phyloP scores from a whole-genome alignment of 2,797 vertebrate genomes.

The Graptemys geographica region DNA sequence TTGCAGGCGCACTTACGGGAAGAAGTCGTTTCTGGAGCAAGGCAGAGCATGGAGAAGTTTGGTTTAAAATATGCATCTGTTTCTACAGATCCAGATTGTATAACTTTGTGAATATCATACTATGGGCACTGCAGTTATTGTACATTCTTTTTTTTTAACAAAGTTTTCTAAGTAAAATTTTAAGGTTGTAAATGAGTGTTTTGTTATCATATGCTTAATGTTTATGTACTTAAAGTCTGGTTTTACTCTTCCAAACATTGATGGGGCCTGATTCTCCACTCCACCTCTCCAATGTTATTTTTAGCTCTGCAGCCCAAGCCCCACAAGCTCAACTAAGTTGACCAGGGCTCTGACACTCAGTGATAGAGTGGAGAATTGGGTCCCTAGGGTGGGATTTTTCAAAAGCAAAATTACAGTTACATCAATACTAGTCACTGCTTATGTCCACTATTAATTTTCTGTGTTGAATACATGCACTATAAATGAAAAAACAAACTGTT shows the following conservation, averaged over 20 bases:
- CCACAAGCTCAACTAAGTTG: background rate
- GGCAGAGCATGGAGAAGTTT: constrained; percentile 23
- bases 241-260: too few relatives aligned
- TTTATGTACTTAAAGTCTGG: too few relatives aligned
- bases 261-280: too few relatives aligned
- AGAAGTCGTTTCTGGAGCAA: constrained; percentile 38
- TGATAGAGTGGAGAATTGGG: background rate
- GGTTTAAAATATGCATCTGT: constrained; percentile 47
- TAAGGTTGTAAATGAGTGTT: background rate
- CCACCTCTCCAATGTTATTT: too few relatives aligned
- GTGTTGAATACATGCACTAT: background rate
- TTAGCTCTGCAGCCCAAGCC: too few relatives aligned
- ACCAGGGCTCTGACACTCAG: background rate
- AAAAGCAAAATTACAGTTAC: background rate
- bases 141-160: background rate
- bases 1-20: constrained; percentile 29
- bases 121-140: background rate
- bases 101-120: background rate
- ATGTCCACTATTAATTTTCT: background rate
- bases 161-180: background rate
- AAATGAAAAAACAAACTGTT: background rate
- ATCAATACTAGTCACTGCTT: background rate
- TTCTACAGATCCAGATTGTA: background rate
- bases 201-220: background rate
- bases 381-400: too few relatives aligned